Base-by-base conservation (phyloP, 2,113 vertebrate species). In the Stictonetta naevosa region DNA sequence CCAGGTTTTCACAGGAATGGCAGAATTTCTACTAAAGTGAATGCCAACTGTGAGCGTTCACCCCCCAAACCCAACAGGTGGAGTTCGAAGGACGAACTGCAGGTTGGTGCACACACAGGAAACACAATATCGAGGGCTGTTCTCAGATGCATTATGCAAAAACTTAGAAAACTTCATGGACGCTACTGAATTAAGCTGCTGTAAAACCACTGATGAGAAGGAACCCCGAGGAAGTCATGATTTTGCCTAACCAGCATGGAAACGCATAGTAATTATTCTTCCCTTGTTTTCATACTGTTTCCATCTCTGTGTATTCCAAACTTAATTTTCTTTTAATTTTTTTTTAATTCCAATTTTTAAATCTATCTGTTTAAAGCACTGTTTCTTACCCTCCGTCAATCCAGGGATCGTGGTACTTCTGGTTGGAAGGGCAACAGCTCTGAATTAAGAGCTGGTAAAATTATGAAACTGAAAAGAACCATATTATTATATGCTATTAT, bases 61-160 rank as follows among this genome's bases (percentile, higher is more conserved):
- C 12, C 44, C 63, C 31, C 7, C 3, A 3, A 0, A 76, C 17
- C 3, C 59, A 21, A 0, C 52, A 1, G 25, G 21, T 10, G 21
- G 23, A 10, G 2, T 11, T 21, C 4, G 4, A 73, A 12, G 4
- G 23, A 12, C 17, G 13, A 8, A 6, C 11, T 10, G 17, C 33
- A 15, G n/a, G 50, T 53, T 33, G 75, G 17, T 40, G 26, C 38
- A 19, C 13, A 21, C 28, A 0, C 0, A 33, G 25, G 22, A 31
- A 44, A 23, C 0, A 0, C 0, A 33, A 7, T 5, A 16, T 2
- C 26, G 9, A 19, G 23, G 33, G n/a, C 55, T 84, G 36, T 19
- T 83, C 88, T 66, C 28, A 6, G n/a, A 0, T 2, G 11, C 2
- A 25, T 1, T 5, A 1, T 0, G 2, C 14, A 2, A 50, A 63